Conservation (phyloP, 2,888 invertebrate genomes). For the Venustoraphidia nigricollis region DNA sequence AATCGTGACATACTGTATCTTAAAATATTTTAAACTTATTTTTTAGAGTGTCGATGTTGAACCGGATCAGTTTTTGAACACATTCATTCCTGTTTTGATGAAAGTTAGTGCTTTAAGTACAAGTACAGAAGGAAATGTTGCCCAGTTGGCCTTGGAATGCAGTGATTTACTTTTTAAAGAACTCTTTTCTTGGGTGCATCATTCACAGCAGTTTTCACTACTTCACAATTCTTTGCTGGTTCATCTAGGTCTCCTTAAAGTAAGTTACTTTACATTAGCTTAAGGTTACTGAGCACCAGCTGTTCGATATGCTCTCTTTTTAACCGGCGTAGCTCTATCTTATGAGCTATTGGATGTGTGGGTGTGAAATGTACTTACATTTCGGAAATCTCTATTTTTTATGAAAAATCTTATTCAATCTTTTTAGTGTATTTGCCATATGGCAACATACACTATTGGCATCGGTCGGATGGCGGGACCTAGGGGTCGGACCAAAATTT, state of each 20-base stretch:
- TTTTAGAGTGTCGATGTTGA: conserved; percentile 1
- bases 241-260: conserved; percentile 56
- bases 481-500: too few relatives aligned
- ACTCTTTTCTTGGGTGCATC: conserved; percentile 34
- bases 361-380: too few relatives aligned
- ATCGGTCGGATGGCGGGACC: too few relatives aligned
- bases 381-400: too few relatives aligned
- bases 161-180: conserved; percentile 33
- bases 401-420: too few relatives aligned
- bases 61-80: conserved; percentile 20
- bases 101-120: conserved; percentile 37
- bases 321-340: too few relatives aligned
- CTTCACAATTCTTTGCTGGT: conserved; percentile 49
- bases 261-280: conserved; percentile 20
- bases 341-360: too few relatives aligned
- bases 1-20: neutral
- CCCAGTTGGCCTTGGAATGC: conserved; percentile 24
- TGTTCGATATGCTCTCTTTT: too few relatives aligned
- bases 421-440: too few relatives aligned
- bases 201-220: conserved; percentile 31
- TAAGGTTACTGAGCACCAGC: too few relatives aligned
- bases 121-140: conserved; percentile 31
- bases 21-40: neutral
- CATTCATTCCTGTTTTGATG: conserved; percentile 30
- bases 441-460: too few relatives aligned